Percentiles rank a stretch among this genome's conserved stretches.
Evolutionary conservation across 2,113 vertebrate species (phyloP).

Genomic region (Brachyistius frenatus): DNA sequence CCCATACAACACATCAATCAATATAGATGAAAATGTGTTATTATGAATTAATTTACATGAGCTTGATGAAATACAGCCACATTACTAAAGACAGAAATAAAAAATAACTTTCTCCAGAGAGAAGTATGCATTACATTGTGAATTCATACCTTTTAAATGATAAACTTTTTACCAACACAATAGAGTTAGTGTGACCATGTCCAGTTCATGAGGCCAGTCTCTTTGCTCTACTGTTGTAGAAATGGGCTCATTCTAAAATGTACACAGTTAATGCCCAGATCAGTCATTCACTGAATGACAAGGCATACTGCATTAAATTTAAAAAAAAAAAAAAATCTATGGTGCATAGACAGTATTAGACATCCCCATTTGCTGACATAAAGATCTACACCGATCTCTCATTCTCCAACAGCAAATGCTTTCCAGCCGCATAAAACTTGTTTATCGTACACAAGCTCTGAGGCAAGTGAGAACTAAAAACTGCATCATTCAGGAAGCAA

Average conservation of each 20-base stretch:
- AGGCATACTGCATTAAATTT: slow-evolving; percentile 60
- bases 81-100: slow-evolving; percentile 50
- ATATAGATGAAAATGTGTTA: slow-evolving; percentile 46
- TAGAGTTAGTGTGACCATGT: slow-evolving; percentile 22
- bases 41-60: slow-evolving; percentile 53
- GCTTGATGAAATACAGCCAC: slow-evolving; percentile 51
- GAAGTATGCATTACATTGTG: slow-evolving; percentile 49
- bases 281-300: slow-evolving; percentile 80
- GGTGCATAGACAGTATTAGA: slow-evolving; percentile 78
- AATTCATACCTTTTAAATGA: slow-evolving; percentile 49
- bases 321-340: slow-evolving; percentile 54
- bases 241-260: slow-evolving; percentile 58
- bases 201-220: slow-evolving; percentile 44
- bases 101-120: slow-evolving; percentile 48
- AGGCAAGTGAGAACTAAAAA: slow-evolving; percentile 60
- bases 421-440: slow-evolving; percentile 43
- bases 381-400: slow-evolving; percentile 45
- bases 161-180: slow-evolving; percentile 40
- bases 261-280: slow-evolving; percentile 61
- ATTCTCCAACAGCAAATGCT: slow-evolving; percentile 47
- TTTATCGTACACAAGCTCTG: slow-evolving; percentile 57
- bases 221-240: slow-evolving; percentile 41
- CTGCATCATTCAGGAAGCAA: slow-evolving; percentile 65
- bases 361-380: slow-evolving; percentile 56
- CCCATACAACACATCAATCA: slow-evolving; percentile 14